Base-by-base conservation (phyloP, 2,797 vertebrate species). In the Rhinatrema bivittatum region DNA sequence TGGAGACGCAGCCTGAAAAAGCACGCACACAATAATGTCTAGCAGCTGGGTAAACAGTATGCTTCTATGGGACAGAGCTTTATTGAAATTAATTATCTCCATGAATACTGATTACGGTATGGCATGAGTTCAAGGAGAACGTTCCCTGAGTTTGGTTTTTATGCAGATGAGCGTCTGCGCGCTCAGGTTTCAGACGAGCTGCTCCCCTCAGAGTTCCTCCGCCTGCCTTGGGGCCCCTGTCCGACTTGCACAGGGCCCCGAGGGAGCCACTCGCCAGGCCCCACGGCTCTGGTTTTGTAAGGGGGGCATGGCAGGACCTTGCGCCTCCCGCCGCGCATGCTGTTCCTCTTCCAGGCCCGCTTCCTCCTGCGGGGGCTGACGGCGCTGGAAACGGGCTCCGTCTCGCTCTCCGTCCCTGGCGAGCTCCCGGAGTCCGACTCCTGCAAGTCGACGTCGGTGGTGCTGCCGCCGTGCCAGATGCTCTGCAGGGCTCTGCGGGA, bases 241-340 rank as follows among this genome's bases (percentile, higher is more conserved):
- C 12, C 1, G 10, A 16, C 39, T 10, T 38, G 39, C 25, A 44
- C 46, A 57, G 70, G 73, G 38, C 62, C 64, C 10, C 50, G 46
- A 2, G 29, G 22, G 36, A 68, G 5, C 55, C 62, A 62, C 10
- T 65, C 55, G 5, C 4, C 26, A 31, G 59, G 67, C 39, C 64
- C 59, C 38, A 42, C 10, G 13, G 53, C 62, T n/a, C n/a, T n/a
- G n/a, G n/a, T n/a, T 60, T 59, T 63, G 31, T 60, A 57, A 2
- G 46, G 46, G 15, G 36, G 9, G 2, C 60, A 59, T 25, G 49
- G 49, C 18, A 33, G 32, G 14, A 62, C 53, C 20, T 43, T 48
- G 29, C 45, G 7, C 29, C 53, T 31, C 25, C 4, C 44, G 36
- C 12, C 35, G 15, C 14, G 42, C 7, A 12, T 2, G n/a, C 25